These are phyloP conservation scores for Pomacea canaliculata DNA, from an alignment of 2,888 invertebrate species.

Conservation along the genomic window DNA sequence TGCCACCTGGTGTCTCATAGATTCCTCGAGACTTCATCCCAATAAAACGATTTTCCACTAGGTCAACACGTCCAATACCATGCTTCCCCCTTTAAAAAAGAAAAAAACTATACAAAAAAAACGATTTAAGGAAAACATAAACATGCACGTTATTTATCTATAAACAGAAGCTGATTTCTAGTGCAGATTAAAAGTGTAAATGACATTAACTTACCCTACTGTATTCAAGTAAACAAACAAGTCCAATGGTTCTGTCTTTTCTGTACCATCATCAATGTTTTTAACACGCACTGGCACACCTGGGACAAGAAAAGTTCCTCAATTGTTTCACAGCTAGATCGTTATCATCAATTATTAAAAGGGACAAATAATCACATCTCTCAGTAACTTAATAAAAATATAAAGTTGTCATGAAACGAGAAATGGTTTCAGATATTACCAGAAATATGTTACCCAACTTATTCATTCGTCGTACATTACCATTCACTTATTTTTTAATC, in stretches of 20 bases:
- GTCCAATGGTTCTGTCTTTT: slow-evolving; percentile 73
- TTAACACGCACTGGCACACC: slow-evolving; percentile 69
- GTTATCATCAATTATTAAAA: not conserved
- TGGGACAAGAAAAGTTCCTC: slow-evolving; percentile 31
- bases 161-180: not conserved
- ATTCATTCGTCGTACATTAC: too few species aligned
- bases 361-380: too few species aligned
- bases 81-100: slow-evolving; percentile 73
- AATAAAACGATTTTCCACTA: slow-evolving; percentile 87
- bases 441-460: too few species aligned
- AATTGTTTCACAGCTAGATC: not conserved
- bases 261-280: slow-evolving; percentile 59
- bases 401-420: too few species aligned
- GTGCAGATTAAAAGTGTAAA: not conserved
- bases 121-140: not conserved
- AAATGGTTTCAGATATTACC: too few species aligned
- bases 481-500: too few species aligned
- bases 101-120: too few species aligned
- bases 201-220: slow-evolving; percentile 73
- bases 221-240: slow-evolving; percentile 80
- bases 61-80: slow-evolving; percentile 85
- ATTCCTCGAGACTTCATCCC: slow-evolving; percentile 79
- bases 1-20: slow-evolving; percentile 87
- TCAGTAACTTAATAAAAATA: too few species aligned
- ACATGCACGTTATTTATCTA: not conserved